A percentile compares a stretch with the other conserved stretches of the same genome.
phyloP scores from a whole-genome alignment of 37 sponge, comb jelly and placozoan genomes.

The Geodia barretti region DNA sequence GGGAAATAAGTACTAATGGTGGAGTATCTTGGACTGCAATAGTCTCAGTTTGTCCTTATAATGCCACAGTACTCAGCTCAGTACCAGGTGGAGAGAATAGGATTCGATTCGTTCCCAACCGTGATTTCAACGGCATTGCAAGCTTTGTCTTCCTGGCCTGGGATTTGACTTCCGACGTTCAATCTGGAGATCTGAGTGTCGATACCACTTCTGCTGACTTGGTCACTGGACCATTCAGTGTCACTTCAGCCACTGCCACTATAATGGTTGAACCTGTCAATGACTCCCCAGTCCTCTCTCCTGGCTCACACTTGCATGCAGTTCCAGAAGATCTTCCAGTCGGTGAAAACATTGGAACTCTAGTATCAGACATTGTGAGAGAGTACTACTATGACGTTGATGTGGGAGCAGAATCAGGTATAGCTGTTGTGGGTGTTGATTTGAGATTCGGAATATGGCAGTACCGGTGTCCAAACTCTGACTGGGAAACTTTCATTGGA shows the following conservation, averaged over 20 bases:
- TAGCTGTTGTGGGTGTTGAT: constrained; percentile 88
- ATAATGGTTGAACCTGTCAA: constrained; percentile 81
- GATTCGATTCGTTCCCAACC: constrained; percentile 72
- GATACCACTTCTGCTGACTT: constrained; percentile 39
- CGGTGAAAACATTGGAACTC: constrained; percentile 72
- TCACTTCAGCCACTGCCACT: constrained; percentile 40
- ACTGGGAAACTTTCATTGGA: constrained; percentile 81
- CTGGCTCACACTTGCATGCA: constrained; percentile 20
- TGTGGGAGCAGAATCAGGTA: constrained; percentile 46
- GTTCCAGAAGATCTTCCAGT: constrained; percentile 68
- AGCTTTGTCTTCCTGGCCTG: constrained; percentile 77
- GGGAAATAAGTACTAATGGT: constrained; percentile 73
- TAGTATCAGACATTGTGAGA: constrained; percentile 70
- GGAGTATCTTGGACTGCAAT: constrained; percentile 71
- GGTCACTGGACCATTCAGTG: constrained; percentile 78
- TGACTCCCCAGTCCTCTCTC: constrained; percentile 73
- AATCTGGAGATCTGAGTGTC: constrained; percentile 48
- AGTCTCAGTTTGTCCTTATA: constrained; percentile 33
- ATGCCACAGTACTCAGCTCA: constrained; percentile 70
- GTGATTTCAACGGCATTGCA: constrained; percentile 74
- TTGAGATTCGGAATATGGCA: constrained; percentile 81
- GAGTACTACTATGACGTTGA: constrained; percentile 75
- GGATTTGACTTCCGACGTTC: constrained; percentile 79
- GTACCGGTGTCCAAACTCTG: constrained; percentile 61
- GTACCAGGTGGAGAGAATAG: constrained; percentile 34